Base-by-base conservation (phyloP, 2,113 vertebrate genomes). In the Silurus glanis region DNA sequence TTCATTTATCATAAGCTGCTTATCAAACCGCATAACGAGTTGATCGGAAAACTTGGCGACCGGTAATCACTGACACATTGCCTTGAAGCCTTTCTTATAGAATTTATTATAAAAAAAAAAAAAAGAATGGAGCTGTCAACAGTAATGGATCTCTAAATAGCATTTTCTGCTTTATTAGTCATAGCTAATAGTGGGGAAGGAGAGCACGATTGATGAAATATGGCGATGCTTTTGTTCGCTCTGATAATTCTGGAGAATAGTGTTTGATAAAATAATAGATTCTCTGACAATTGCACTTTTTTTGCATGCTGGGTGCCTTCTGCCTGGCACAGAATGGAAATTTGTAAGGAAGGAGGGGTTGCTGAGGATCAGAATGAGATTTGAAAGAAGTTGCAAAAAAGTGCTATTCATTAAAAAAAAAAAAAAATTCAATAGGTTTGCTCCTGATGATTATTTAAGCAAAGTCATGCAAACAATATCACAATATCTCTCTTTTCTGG, bases 111-210 rank as follows among this genome's bases (percentile, higher is more conserved):
- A 51, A 1, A 45, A 17, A 69, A 55, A 90, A 87, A 93, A 56
- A 51, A 93, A 93, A 93, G 88, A 93, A 94, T 93, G 92, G 91
- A 93, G 91, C 93, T 88, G 91, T 93, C 94, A 94, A 89, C 92
- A 90, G 92, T 92, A 94, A 93, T 92, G 92, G 92, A 91, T 92
- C 93, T 93, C 92, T 93, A 93, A 94, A 95, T 94, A 94, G 92
- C 92, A 94, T 95, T 94, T 95, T 93, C 91, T 94, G 93, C 94
- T 95, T 94, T 95, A 95, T 95, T 95, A 95, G 92, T 95, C 93
- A 94, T 93, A 94, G 92, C 94, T 95, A 94, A 94, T 94, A 91
- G 91, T 90, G 90, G 91, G 90, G 93, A 95, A 94, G 91, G 93
- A 90, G 84, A 91, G 53, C 88, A 89, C 88, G 90, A 93, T 92